Conservation (phyloP, 2,113 vertebrate genomes). For the Sinocyclocheilus rhinocerous region DNA sequence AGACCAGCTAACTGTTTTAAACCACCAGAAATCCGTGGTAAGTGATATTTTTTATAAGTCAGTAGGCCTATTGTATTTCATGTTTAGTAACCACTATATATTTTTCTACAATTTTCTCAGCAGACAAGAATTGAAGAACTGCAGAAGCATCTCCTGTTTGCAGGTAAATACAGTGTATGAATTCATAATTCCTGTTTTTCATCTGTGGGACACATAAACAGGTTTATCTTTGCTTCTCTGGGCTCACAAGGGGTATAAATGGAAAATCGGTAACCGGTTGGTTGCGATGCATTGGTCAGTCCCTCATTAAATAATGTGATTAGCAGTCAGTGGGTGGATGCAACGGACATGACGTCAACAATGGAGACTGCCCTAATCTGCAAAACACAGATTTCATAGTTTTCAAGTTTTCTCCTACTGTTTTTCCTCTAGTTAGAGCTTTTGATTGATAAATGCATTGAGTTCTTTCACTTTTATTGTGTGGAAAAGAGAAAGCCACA, state of each 20-base stretch:
- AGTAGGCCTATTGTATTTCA: not conserved
- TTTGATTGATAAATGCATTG: constrained; percentile 3
- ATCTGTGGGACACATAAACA: constrained; percentile 62
- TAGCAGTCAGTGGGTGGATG: constrained; percentile 63
- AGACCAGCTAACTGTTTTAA: not conserved
- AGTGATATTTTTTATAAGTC: not conserved
- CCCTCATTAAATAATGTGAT: constrained; percentile 71
- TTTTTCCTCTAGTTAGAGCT: not conserved
- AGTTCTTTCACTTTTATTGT: constrained; percentile 59
- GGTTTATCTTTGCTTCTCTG: constrained; percentile 20
- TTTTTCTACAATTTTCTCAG: not conserved
- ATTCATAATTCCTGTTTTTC: no score
- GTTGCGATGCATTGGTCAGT: constrained; percentile 57
- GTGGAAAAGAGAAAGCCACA: constrained; percentile 78
- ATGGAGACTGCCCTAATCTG: constrained; percentile 23
- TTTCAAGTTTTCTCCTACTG: not conserved
- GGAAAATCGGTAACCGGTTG: constrained; percentile 44
- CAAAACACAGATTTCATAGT: constrained; percentile 44
- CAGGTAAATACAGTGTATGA: not conserved
- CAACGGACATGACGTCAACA: constrained; percentile 44
- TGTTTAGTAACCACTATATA: not conserved
- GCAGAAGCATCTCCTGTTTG: not conserved
- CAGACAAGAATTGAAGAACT: not conserved
- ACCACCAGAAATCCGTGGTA: not conserved
- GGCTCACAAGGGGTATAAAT: constrained; percentile 55